phyloP scores from a whole-genome alignment of 2,888 invertebrate species.

The Apeira syringaria region DNA sequence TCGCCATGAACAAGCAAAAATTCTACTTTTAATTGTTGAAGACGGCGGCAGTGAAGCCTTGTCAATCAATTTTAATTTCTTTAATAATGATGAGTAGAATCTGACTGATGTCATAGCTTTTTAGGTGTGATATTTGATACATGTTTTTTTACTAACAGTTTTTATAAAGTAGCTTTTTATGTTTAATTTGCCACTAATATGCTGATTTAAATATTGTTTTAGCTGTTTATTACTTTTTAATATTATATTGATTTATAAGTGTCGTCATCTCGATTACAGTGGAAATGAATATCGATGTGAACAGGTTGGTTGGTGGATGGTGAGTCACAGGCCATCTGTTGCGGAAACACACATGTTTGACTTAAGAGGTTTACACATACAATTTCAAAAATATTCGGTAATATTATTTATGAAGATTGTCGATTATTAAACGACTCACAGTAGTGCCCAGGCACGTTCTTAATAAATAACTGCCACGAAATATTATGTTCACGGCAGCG shows the following conservation, averaged over 20 bases:
- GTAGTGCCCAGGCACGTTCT: too few species aligned
- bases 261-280: conserved; percentile 64
- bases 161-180: conserved; percentile 43
- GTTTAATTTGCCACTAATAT: conserved; percentile 30
- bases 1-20: conserved; percentile 1
- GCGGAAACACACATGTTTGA: conserved; percentile 75
- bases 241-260: conserved; percentile 52
- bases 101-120: conserved; percentile 62
- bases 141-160: conserved; percentile 45
- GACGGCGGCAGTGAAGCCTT: conserved; percentile 4
- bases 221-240: conserved; percentile 35
- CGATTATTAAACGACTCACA: too few species aligned
- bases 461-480: too few species aligned
- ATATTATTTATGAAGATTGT: conserved; percentile 51
- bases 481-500: too few species aligned
- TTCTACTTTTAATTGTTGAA: not conserved
- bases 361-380: conserved; percentile 51
- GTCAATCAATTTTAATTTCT: conserved; percentile 48
- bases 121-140: conserved; percentile 56
- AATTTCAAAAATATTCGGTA: conserved; percentile 54
- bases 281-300: conserved; percentile 55
- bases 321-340: conserved; percentile 80
- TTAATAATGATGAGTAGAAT: conserved; percentile 8
- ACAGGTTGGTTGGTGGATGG: conserved; percentile 67
- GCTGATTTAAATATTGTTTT: conserved; percentile 30